These are phyloP conservation scores for Phrynocephalus forsythii DNA, from an alignment of 2,797 vertebrate species.

Conservation along the genomic window DNA sequence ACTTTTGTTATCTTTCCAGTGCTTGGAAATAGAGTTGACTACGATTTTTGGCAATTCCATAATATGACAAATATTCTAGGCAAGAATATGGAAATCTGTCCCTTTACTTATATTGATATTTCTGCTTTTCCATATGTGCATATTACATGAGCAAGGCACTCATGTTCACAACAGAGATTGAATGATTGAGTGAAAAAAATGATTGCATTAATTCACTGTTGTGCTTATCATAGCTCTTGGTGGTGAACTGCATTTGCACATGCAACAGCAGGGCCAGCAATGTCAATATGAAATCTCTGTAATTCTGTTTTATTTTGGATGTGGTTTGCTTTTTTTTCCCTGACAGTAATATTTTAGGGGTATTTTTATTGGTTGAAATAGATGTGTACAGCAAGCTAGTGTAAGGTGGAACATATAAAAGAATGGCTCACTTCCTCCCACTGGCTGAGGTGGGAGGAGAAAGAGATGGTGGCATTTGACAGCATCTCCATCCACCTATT, in stretches of 20 bases:
- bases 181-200: too few species aligned
- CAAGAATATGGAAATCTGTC: background rate
- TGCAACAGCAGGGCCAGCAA: background rate
- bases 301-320: background rate
- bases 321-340: background rate
- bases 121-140: background rate
- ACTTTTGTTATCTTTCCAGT: background rate
- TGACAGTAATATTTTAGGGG: background rate
- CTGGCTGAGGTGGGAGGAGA: background rate
- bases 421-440: background rate
- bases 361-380: background rate
- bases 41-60: background rate
- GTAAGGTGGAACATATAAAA: background rate
- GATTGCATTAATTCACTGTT: too few species aligned
- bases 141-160: background rate
- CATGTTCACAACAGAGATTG: background rate
- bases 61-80: background rate
- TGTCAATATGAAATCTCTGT: background rate
- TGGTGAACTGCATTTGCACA: background rate
- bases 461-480: background rate
- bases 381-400: background rate
- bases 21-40: background rate
- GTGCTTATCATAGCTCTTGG: background rate
- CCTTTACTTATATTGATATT: background rate
- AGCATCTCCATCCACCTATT: background rate